Percentiles rank a stretch among this genome's conserved stretches.
Evolutionary conservation across 2,888 invertebrate genomes (phyloP).

Genomic region (Zhuqinia jingwanae): DNA sequence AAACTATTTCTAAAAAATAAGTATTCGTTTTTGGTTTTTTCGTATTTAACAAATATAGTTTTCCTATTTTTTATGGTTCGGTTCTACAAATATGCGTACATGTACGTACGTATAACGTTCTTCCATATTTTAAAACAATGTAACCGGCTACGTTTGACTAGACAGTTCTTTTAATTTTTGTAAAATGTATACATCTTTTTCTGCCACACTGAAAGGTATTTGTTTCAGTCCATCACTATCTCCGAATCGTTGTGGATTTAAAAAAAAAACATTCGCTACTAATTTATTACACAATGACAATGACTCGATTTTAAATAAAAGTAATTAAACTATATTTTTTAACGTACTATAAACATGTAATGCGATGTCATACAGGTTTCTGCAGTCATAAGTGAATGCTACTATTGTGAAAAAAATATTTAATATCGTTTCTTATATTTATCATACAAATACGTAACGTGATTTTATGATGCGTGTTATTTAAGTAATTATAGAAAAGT

Average conservation of each 20-base stretch:
- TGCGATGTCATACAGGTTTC: conserved; percentile 54
- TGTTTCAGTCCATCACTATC: conserved; percentile 35
- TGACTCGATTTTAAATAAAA: background rate
- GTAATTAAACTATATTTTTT: background rate
- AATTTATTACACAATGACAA: background rate
- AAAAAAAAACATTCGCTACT: background rate
- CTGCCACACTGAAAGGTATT: conserved; percentile 63
- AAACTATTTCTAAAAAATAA: background rate
- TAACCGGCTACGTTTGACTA: conserved; percentile 34
- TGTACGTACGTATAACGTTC: background rate
- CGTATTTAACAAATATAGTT: background rate
- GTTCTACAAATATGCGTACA: background rate
- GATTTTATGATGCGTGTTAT: no score
- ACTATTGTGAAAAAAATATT: no score
- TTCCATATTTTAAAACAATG: background rate
- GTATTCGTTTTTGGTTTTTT: no score
- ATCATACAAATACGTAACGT: no score
- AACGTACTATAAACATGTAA: conserved; percentile 61
- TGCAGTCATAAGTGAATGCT: conserved; percentile 66
- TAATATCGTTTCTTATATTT: no score
- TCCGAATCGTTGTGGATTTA: conserved; percentile 53
- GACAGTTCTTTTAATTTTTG: conserved; percentile 28
- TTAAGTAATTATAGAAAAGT: no score
- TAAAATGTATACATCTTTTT: conserved; percentile 68
- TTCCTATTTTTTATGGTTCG: background rate